phyloP scores from a whole-genome alignment of 2,888 invertebrate genomes.

The Tipula helvola region DNA sequence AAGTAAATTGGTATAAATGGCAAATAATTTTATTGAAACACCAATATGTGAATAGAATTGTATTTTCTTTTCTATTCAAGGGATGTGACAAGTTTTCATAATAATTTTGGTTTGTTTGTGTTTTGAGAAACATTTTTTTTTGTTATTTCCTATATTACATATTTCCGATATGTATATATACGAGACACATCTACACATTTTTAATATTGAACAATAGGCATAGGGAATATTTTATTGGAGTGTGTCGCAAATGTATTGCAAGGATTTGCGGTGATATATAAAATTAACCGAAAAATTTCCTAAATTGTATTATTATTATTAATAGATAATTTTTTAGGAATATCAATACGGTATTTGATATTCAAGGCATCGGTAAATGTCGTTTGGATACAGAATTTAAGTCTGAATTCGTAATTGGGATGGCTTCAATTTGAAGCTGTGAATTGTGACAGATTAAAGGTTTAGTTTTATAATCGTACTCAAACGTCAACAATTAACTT shows the following conservation, averaged over 20 bases:
- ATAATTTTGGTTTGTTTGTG: not conserved
- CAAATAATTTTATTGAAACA: not conserved
- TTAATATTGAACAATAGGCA: not conserved
- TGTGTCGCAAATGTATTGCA: not conserved
- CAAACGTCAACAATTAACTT: no score
- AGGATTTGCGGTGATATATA: not conserved
- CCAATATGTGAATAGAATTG: not conserved
- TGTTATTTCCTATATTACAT: not conserved
- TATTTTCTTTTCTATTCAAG: not conserved
- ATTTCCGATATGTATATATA: not conserved
- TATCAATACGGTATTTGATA: not conserved
- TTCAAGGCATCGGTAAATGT: not conserved
- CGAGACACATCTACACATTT: not conserved
- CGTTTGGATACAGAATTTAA: not conserved
- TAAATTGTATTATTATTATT: not conserved
- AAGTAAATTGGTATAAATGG: not conserved
- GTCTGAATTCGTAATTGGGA: no score
- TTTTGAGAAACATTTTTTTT: not conserved
- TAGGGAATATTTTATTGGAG: not conserved
- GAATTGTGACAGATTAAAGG: no score
- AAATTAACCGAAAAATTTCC: not conserved
- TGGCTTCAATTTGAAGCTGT: no score
- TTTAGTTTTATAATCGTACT: no score
- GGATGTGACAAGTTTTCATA: not conserved
- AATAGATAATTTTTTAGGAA: not conserved